Evolutionary conservation across 1,140 invertebrate species (phyloP).

Genomic region (Aleiodes sp.): DNA sequence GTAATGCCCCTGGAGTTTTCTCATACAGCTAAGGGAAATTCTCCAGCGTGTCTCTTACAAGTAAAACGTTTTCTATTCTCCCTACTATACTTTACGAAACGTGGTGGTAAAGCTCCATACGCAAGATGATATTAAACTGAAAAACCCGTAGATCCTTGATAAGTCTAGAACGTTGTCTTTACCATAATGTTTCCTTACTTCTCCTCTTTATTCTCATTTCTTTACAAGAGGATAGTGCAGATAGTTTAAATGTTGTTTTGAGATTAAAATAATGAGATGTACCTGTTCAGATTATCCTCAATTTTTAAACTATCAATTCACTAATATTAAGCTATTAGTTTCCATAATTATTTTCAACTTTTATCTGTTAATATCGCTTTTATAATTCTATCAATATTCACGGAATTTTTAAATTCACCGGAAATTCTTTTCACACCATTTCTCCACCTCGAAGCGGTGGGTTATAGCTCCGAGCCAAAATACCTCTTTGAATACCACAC

Average conservation of each 20-base stretch:
- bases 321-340: no score
- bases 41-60: neutral
- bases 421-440: conserved; percentile 41
- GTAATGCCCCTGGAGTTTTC: conserved; percentile 22
- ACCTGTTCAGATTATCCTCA: conserved; percentile 15
- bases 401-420: conserved; percentile 28
- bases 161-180: conserved; percentile 38
- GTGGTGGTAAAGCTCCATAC: conserved; percentile 31
- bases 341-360: no score
- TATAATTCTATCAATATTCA: no score
- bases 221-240: conserved; percentile 24
- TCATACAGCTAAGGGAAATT: conserved; percentile 11
- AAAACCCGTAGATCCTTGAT: conserved; percentile 37
- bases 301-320: no score
- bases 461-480: neutral
- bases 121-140: conserved; percentile 45
- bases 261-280: conserved; percentile 48
- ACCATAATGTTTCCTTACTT: conserved; percentile 37
- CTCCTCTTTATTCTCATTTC: conserved; percentile 21
- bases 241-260: conserved; percentile 36
- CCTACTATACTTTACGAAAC: neutral
- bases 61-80: neutral
- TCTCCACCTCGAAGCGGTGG: conserved; percentile 28
- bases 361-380: neutral
- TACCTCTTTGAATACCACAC: neutral